Conservation (phyloP, 2,797 vertebrate species). For the Coregonus ussuriensis region DNA sequence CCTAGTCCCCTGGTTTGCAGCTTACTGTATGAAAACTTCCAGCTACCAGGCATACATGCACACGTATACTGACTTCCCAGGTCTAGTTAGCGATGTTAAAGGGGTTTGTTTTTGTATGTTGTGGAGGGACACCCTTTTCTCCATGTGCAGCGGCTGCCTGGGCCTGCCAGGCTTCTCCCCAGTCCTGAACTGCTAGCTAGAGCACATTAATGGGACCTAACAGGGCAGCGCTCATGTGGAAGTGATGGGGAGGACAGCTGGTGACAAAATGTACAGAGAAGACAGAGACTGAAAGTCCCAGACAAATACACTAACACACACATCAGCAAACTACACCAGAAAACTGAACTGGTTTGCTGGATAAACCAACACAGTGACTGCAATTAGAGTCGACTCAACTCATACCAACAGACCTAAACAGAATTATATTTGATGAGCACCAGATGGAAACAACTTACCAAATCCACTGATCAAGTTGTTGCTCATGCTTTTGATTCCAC, state of each 20-base stretch:
- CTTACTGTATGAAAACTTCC: neutral
- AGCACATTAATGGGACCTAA: slow-evolving; percentile 45
- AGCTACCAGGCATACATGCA: neutral
- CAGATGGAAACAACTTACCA: slow-evolving; percentile 62
- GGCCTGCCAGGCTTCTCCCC: slow-evolving; percentile 6
- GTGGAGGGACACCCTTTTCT: no score
- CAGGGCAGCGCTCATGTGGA: slow-evolving; percentile 73
- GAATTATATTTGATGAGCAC: no score
- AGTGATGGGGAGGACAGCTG: slow-evolving; percentile 73
- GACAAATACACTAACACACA: slow-evolving; percentile 62
- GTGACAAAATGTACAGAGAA: slow-evolving; percentile 66
- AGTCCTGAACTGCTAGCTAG: slow-evolving; percentile 21
- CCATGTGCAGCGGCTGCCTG: no score
- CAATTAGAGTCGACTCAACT: neutral
- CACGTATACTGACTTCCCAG: neutral
- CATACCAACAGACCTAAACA: no score
- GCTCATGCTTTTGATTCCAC: slow-evolving; percentile 43
- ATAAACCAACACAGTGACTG: slow-evolving; percentile 31
- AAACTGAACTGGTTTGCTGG: slow-evolving; percentile 43
- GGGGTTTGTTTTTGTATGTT: no score
- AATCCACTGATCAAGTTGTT: slow-evolving; percentile 43
- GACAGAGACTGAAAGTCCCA: slow-evolving; percentile 49
- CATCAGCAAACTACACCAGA: neutral
- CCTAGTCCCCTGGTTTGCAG: no score
- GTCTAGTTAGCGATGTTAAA: neutral